Conservation (phyloP, 1,140 invertebrate genomes). For the Drosophila varians region DNA sequence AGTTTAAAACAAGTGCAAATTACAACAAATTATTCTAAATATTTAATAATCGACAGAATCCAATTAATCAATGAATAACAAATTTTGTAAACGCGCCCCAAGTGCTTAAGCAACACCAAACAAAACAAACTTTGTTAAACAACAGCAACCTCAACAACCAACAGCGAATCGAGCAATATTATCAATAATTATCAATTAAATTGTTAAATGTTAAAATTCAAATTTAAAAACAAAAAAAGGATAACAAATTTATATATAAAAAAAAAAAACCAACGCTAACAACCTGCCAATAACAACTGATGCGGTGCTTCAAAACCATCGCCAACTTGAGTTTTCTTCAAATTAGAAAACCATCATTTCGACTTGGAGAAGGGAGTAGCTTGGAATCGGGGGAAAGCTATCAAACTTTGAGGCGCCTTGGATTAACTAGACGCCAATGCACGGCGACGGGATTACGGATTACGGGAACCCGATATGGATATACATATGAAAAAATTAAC, state of each 20-base stretch:
- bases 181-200: constrained; percentile 49
- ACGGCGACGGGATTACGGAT: constrained; percentile 36
- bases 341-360: constrained; percentile 14
- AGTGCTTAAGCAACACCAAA: constrained; percentile 62
- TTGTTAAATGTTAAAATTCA: constrained; percentile 71
- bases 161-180: constrained; percentile 77
- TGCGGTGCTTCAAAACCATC: constrained; percentile 48
- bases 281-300: constrained; percentile 71
- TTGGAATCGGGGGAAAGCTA: constrained; percentile 1
- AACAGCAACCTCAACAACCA: constrained; percentile 73
- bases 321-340: constrained; percentile 20
- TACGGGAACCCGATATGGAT: constrained; percentile 58
- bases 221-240: constrained; percentile 15
- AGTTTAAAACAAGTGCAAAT: constrained; percentile 64
- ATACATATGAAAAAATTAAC: constrained; percentile 77
- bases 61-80: constrained; percentile 36
- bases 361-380: background rate
- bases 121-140: constrained; percentile 47
- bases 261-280: constrained; percentile 38
- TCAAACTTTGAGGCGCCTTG: constrained; percentile 15
- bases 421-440: constrained; percentile 43
- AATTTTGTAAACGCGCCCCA: constrained; percentile 69
- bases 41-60: constrained; percentile 21
- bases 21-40: constrained; percentile 39
- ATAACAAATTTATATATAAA: constrained; percentile 4